Conservation (phyloP, 1,140 invertebrate genomes). For the Anagrus nilaparvatae region DNA sequence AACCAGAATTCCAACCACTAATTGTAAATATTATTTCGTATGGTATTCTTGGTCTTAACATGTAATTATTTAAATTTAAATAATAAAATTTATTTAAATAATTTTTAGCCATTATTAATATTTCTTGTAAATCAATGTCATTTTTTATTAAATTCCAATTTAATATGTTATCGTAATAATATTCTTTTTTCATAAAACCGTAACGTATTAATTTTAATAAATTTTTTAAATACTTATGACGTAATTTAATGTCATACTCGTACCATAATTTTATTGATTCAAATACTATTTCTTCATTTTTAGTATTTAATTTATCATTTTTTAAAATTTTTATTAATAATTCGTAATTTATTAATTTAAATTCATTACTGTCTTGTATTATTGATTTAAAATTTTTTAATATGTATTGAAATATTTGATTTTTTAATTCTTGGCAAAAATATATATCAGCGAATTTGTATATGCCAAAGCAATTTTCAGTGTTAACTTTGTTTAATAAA, state of each 20-base stretch:
- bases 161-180: slow-evolving; percentile 51
- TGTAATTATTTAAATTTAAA: too few relatives aligned
- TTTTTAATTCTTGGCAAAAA: slow-evolving; percentile 62
- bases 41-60: slow-evolving; percentile 56
- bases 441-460: slow-evolving; percentile 60
- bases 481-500: slow-evolving; percentile 50
- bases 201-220: slow-evolving; percentile 55
- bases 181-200: slow-evolving; percentile 54
- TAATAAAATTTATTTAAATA: too few relatives aligned
- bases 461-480: slow-evolving; percentile 68
- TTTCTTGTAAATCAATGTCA: too few relatives aligned
- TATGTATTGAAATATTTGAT: slow-evolving; percentile 56
- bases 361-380: slow-evolving; percentile 56
- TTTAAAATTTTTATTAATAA: too few relatives aligned
- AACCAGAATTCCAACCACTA: slow-evolving; percentile 71
- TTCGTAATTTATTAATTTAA: too few relatives aligned
- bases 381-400: slow-evolving; percentile 62
- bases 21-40: slow-evolving; percentile 61
- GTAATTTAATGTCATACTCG: slow-evolving; percentile 40
- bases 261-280: slow-evolving; percentile 56
- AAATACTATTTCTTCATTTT: slow-evolving; percentile 57
- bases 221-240: slow-evolving; percentile 44
- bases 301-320: slow-evolving; percentile 67
- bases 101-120: too few relatives aligned
- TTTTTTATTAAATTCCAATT: slow-evolving; percentile 45